Evolutionary conservation across 2,113 vertebrate species (phyloP).

Genomic region (Quiscalus mexicanus): DNA sequence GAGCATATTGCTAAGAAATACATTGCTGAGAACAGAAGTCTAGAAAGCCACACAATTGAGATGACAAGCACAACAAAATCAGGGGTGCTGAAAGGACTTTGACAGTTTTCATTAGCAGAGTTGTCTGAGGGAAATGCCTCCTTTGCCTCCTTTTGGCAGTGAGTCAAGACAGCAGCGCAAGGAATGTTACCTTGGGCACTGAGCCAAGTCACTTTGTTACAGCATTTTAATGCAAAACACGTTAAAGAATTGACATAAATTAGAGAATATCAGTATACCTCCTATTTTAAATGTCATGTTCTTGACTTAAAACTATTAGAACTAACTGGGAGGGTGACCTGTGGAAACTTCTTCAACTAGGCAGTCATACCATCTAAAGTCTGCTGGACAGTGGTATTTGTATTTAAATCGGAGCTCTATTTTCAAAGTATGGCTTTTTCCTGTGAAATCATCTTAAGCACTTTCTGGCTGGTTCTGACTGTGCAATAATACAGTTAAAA

Average conservation of each 20-base stretch:
- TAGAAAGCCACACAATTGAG: slow-evolving; percentile 8
- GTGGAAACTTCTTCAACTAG: not conserved
- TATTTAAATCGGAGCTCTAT: not conserved
- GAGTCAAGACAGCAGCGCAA: slow-evolving; percentile 2
- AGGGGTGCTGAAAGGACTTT: slow-evolving; percentile 38
- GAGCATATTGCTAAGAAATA: not conserved
- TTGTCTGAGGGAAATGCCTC: slow-evolving; percentile 41
- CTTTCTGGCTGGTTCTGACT: not conserved
- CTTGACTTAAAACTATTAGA: slow-evolving; percentile 27
- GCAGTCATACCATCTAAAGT: not conserved
- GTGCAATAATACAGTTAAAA: not conserved
- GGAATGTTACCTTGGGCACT: slow-evolving; percentile 17
- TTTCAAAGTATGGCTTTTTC: not conserved
- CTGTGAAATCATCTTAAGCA: not conserved
- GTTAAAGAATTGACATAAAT: slow-evolving; percentile 39
- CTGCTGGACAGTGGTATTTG: not conserved
- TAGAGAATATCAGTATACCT: not conserved
- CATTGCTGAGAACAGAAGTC: not conserved
- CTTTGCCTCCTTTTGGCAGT: slow-evolving; percentile 10
- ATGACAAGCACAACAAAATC: slow-evolving; percentile 58
- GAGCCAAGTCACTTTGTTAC: slow-evolving; percentile 23
- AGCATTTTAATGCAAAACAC: slow-evolving; percentile 33
- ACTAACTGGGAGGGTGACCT: not conserved
- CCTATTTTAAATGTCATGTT: slow-evolving; percentile 10
- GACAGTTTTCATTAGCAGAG: slow-evolving; percentile 48